phyloP scores from a whole-genome alignment of 2,113 vertebrate genomes.

The Pseudorhombus dupliciocellatus region DNA sequence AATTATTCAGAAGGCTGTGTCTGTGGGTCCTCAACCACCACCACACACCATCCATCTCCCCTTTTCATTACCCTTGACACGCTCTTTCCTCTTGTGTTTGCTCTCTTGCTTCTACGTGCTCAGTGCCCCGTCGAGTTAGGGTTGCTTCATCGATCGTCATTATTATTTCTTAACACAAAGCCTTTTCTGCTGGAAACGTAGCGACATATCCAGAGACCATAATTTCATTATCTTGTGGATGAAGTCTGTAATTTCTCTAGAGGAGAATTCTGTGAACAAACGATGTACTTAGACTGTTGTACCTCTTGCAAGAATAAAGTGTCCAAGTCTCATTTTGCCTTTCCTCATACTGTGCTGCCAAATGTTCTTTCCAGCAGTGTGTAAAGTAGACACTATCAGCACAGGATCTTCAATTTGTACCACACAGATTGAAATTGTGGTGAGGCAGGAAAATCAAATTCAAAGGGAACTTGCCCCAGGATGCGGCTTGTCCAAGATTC shows the following conservation, averaged over 20 bases:
- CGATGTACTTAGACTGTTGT: not conserved
- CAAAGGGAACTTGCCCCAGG: constrained; percentile 17
- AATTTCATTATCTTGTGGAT: too few relatives aligned
- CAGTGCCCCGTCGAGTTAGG: not conserved
- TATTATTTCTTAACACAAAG: not conserved
- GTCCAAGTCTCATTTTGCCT: not conserved
- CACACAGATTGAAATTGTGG: constrained; percentile 7
- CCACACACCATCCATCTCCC: not conserved
- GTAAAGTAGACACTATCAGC: not conserved
- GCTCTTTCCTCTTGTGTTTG: not conserved
- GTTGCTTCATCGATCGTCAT: too few relatives aligned
- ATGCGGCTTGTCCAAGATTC: constrained; percentile 18
- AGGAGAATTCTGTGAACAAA: too few relatives aligned
- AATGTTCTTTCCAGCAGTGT: not conserved
- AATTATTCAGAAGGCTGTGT: constrained; percentile 53
- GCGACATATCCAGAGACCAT: not conserved
- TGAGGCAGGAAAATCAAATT: constrained; percentile 20
- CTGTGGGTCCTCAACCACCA: not conserved
- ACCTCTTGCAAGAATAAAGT: not conserved
- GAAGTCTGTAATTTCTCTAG: too few relatives aligned
- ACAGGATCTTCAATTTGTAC: constrained; percentile 15
- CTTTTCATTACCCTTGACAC: not conserved
- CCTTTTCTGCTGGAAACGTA: not conserved
- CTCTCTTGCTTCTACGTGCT: not conserved
- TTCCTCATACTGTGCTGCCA: not conserved